Conservation (phyloP, 2,888 invertebrate species). For the Hydrotaea cyrtoneurina region DNA sequence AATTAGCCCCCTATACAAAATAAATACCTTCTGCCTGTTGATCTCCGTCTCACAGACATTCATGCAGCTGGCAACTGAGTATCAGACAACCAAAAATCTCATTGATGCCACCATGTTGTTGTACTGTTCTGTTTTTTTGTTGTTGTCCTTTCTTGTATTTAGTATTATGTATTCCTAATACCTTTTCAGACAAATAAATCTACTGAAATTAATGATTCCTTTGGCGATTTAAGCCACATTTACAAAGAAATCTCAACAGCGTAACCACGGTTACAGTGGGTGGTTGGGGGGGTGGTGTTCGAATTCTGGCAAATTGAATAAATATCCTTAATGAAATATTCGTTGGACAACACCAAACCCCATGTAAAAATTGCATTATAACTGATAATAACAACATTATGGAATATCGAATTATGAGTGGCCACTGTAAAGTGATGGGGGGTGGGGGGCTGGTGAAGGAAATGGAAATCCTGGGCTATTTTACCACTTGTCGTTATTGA, state of each 20-base stretch:
- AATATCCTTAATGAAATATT: conserved; percentile 16
- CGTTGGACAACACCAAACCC: not conserved
- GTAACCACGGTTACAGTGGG: too few relatives aligned
- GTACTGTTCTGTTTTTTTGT: too few relatives aligned
- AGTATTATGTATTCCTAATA: too few relatives aligned
- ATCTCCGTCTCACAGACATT: too few relatives aligned
- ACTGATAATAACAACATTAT: not conserved
- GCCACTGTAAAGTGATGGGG: not conserved
- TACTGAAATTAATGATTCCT: not conserved
- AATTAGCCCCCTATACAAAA: too few relatives aligned
- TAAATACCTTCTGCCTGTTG: too few relatives aligned
- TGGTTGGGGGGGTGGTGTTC: too few relatives aligned
- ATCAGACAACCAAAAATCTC: too few relatives aligned
- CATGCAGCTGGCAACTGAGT: too few relatives aligned
- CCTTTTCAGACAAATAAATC: not conserved
- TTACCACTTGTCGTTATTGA: conserved; percentile 24
- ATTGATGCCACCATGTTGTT: too few relatives aligned
- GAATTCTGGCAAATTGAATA: not conserved
- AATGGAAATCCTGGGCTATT: not conserved
- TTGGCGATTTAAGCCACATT: not conserved
- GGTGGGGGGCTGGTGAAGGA: not conserved
- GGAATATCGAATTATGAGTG: conserved; percentile 14
- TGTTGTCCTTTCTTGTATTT: too few relatives aligned
- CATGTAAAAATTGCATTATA: conserved; percentile 2
- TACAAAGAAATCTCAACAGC: not conserved